These are phyloP conservation scores for Poeciliopsis turrubarensis DNA, from an alignment of 2,113 vertebrate genomes.

Conservation along the genomic window DNA sequence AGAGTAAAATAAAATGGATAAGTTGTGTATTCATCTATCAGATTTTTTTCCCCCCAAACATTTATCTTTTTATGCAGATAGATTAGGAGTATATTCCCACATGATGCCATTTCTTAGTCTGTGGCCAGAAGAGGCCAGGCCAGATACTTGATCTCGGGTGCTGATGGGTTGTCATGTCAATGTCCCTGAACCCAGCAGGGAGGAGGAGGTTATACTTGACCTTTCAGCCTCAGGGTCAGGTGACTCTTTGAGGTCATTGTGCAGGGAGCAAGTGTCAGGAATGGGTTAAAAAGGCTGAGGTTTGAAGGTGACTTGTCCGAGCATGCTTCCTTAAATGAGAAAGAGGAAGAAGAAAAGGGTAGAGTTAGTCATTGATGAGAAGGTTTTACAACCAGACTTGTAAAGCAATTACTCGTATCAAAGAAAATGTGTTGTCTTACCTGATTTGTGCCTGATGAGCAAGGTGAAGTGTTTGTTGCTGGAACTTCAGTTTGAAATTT, in stretches of 20 bases:
- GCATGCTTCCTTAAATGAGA: slow-evolving; percentile 67
- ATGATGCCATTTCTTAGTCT: slow-evolving; percentile 28
- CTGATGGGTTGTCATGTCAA: slow-evolving; percentile 60
- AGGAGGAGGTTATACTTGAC: slow-evolving; percentile 71
- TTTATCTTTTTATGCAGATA: slow-evolving; percentile 10
- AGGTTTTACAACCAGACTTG: slow-evolving; percentile 34
- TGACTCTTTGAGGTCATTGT: slow-evolving; percentile 73
- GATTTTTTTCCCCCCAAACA: not conserved
- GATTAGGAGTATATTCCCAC: slow-evolving; percentile 11
- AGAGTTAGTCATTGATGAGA: slow-evolving; percentile 60
- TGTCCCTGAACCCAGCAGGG: slow-evolving; percentile 45
- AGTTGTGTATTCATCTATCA: not conserved
- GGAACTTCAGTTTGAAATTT: not conserved
- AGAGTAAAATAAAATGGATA: not conserved
- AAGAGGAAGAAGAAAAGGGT: slow-evolving; percentile 47
- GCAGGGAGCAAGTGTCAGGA: slow-evolving; percentile 63
- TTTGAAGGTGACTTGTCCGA: slow-evolving; percentile 72
- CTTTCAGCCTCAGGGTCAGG: slow-evolving; percentile 68
- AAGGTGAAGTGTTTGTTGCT: not conserved
- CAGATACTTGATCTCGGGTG: slow-evolving; percentile 49
- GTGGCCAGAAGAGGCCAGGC: slow-evolving; percentile 22
- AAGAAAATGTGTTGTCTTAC: slow-evolving; percentile 23
- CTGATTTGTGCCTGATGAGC: slow-evolving; percentile 16
- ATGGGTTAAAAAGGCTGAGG: slow-evolving; percentile 71
- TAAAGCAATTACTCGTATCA: slow-evolving; percentile 39